Evolutionary conservation across 2,888 invertebrate genomes (phyloP), one percentile per base, ranked within the genome.

Genomic region (Desoria tigrina): DNA sequence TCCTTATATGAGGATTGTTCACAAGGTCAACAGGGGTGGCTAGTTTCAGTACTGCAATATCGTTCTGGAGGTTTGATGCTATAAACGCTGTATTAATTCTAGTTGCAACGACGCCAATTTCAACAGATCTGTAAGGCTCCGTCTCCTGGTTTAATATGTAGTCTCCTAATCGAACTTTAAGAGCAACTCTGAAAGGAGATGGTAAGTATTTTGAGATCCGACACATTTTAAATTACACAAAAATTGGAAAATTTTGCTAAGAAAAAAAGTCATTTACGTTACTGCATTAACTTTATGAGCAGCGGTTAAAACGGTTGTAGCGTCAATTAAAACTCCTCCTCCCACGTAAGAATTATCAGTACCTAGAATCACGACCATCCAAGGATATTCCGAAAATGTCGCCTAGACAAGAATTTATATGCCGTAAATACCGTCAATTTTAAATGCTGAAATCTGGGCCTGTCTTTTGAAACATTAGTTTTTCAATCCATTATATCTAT

Each of bases 1-100:
- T 81, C n/a, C 82, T 81, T 59, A 83, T 82, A 65, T 81, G 81
- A 1, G 80, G 80, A 61, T 76, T 78, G 2, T 73, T 71, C 0
- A 77, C 53, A 6, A 81, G 73, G 16, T 80, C 79, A 1, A 84
- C 81, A 2, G 71, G 79, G 16, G 77, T 76, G 6, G 84, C 81
- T 24, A 94, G 79, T 66, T 87, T 84, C 28, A 95, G 79, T 1
- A 95, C 83, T 1, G 92, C 93, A 45, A 94, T 84, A 78, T 93
- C 91, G 78, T 90, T 90, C 73, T 87, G 86, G 54, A 94, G 82
- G 68, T 89, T 91, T 59, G 82, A 83, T 0, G 86, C 80, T 77
- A 88, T 87, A 79, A 86, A 94, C n/a, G 84, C 83, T 0, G 89
- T 83, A 76, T 87, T 86, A 3, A 85, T 81, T 72, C 84, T 85